A percentile compares a stretch with the other conserved stretches of the same genome.
Evolutionary conservation across 2,113 vertebrate species (phyloP).

Genomic region (Plectropomus leopardus): DNA sequence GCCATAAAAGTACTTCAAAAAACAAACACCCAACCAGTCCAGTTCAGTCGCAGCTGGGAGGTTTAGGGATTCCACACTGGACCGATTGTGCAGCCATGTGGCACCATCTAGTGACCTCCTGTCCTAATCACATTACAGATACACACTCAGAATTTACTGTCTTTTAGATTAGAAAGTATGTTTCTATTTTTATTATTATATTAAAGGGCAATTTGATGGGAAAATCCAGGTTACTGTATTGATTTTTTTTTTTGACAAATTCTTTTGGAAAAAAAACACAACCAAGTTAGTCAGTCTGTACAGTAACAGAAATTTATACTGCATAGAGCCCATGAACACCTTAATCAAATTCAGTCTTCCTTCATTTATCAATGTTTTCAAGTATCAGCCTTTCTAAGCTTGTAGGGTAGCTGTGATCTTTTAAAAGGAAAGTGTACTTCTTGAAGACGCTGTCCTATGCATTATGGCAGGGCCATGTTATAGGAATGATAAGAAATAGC

Average conservation of each 20-base stretch:
- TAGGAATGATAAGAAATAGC: neutral
- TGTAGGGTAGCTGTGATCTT: neutral
- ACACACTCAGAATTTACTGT: neutral
- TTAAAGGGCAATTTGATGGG: neutral
- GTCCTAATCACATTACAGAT: conserved; percentile 31
- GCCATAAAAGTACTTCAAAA: neutral
- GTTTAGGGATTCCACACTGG: neutral
- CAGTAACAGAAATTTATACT: neutral
- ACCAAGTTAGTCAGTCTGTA: neutral
- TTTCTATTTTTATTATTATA: neutral
- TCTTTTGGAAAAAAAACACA: no score
- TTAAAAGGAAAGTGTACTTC: neutral
- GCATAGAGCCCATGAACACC: neutral
- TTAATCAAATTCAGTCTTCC: neutral
- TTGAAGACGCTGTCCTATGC: neutral
- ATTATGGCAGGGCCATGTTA: no score
- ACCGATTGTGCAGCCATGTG: conserved; percentile 37
- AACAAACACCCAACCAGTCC: neutral
- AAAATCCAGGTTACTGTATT: neutral
- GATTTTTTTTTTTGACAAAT: neutral
- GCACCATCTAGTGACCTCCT: conserved; percentile 74
- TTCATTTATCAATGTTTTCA: neutral
- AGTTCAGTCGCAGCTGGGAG: neutral
- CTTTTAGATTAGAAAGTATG: no score
- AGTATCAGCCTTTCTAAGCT: neutral